phyloP scores from a whole-genome alignment of 2,888 invertebrate species.

The Allacma fusca region DNA sequence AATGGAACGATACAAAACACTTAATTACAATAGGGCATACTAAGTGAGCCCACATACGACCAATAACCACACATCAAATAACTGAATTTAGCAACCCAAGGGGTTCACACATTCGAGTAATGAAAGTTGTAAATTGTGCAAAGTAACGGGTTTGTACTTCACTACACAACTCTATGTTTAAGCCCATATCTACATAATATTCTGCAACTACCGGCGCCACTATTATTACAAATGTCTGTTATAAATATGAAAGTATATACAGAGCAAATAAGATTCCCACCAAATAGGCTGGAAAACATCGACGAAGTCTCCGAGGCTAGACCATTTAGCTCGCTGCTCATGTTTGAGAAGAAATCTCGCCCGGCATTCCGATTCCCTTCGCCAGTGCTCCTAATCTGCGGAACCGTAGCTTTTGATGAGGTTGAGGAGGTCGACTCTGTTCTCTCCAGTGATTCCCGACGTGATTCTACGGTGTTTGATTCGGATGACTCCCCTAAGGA shows the following conservation, averaged over 20 bases:
- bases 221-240: neutral
- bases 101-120: neutral
- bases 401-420: slow-evolving; percentile 59
- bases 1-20: neutral
- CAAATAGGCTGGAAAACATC: slow-evolving; percentile 94
- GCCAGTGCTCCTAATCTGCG: slow-evolving; percentile 50
- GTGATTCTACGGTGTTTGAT: slow-evolving; percentile 50
- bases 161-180: neutral
- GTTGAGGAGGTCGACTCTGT: slow-evolving; percentile 63
- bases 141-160: neutral
- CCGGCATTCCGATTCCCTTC: slow-evolving; percentile 60
- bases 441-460: slow-evolving; percentile 54
- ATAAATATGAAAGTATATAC: too few species aligned
- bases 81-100: neutral
- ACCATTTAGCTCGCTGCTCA: slow-evolving; percentile 91
- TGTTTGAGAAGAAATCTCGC: slow-evolving; percentile 86
- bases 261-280: slow-evolving; percentile 65
- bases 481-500: slow-evolving; percentile 67
- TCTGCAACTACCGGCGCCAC: too few species aligned
- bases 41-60: neutral
- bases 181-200: too few species aligned
- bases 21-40: neutral
- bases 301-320: slow-evolving; percentile 90
- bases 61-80: neutral
- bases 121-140: neutral